Percentiles rank a stretch among this genome's conserved stretches.
Evolutionary conservation across 35 echinoderm and acorn worm species (phyloP).

Genomic region (Apostichopus japonicus): DNA sequence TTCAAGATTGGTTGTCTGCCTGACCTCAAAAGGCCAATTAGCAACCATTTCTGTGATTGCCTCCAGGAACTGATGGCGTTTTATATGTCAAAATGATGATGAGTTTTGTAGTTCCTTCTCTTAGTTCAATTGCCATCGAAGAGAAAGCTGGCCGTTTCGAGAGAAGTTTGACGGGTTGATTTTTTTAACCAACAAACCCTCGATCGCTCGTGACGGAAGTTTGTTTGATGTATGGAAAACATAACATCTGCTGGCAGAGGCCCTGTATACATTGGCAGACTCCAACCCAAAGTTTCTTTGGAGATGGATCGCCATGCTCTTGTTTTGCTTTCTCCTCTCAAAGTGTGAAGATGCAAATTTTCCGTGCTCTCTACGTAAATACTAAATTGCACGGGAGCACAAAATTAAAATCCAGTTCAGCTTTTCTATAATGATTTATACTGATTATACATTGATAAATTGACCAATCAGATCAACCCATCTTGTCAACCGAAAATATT

Average conservation of each 20-base stretch:
- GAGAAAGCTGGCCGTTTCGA: neutral
- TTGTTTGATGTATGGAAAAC: conserved; percentile 23
- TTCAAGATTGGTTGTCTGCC: conserved; percentile 5
- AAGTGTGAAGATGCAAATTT: neutral
- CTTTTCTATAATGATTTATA: no score
- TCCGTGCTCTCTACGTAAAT: no score
- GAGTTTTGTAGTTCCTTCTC: neutral
- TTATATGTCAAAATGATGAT: neutral
- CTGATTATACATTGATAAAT: no score
- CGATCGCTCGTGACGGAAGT: neutral
- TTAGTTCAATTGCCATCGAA: neutral
- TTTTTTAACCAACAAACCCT: neutral
- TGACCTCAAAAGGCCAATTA: conserved; percentile 13
- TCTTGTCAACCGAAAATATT: no score
- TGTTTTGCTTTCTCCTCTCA: neutral
- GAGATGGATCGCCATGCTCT: no score
- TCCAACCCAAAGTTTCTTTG: neutral
- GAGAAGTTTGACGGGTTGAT: neutral
- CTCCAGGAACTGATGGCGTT: neutral
- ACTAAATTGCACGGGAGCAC: no score
- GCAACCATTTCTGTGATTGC: conserved; percentile 1
- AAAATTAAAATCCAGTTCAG: no score
- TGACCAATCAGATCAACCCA: no score
- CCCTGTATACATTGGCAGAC: neutral
- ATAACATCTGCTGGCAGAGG: conserved; percentile 3